Evolutionary conservation across 2,113 vertebrate species (phyloP), one percentile per base, ranked within the genome.

Genomic region (Lucifuga dentata): DNA sequence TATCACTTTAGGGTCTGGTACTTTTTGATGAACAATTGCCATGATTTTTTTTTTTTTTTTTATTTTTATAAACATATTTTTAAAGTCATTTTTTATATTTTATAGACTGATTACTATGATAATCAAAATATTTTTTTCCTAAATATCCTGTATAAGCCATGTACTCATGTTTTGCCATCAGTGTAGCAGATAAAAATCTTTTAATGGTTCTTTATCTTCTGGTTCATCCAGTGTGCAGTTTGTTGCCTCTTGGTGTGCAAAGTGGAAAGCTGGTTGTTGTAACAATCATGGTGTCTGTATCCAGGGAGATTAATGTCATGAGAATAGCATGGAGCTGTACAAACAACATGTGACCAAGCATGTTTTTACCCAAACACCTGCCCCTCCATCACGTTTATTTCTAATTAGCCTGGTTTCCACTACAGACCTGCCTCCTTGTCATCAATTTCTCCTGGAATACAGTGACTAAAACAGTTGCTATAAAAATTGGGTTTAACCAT

Each of bases 271-370:
- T n/a, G 5, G 20, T 53, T 63, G 19, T 55, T 73, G 63, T 13
- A 50, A 15, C n/a, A 11, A 16, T 65, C 40, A 17, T 48, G 46
- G 1, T 9, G n/a, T 35, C 65, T 68, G 44, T 23, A 20, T 51
- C 80, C 39, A 43, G 29, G 55, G 81, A 76, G 69, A 33, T 44
- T 68, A 66, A 69, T 38, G 57, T 61, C 80, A 86, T 68, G 87
- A 79, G 78, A 72, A 56, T 65, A 81, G 45, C 36, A 72, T 1
- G 10, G 40, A 61, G 62, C 52, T 40, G 49, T 20, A 48, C 23
- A 86, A 86, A 84, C 84, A 85, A 62, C 88, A 88, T 45, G 72
- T 85, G 81, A 83, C 77, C 59, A 20, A 39, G 44, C 26, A 35
- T 81, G 71, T 83, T 65, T 58, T 69, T 62, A 66, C 8, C 5